These are phyloP conservation scores for Zaprionus inermis DNA, from an alignment of 1,140 invertebrate genomes.

Conservation along the genomic window DNA sequence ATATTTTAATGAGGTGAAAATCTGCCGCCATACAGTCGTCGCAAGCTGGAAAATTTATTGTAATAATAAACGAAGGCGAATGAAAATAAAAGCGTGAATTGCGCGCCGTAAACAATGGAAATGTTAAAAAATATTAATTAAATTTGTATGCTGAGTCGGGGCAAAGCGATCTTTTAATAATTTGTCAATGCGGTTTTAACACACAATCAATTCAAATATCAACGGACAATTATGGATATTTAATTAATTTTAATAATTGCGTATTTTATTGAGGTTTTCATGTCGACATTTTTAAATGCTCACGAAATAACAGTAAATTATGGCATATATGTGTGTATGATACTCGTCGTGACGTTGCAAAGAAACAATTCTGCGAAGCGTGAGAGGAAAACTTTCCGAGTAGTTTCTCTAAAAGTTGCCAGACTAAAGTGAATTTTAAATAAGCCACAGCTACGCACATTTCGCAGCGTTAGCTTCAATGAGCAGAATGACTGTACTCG, in stretches of 20 bases:
- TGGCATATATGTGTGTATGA: background rate
- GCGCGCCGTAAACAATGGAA: background rate
- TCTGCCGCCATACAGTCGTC: slow-evolving; percentile 21
- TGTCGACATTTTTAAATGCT: background rate
- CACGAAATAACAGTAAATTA: background rate
- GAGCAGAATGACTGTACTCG: background rate
- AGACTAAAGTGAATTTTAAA: slow-evolving; percentile 11
- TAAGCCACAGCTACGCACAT: background rate
- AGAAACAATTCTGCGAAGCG: background rate
- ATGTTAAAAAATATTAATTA: slow-evolving; percentile 18
- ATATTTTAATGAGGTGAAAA: slow-evolving; percentile 60
- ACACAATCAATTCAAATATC: slow-evolving; percentile 2
- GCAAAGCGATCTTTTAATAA: background rate
- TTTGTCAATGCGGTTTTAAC: slow-evolving; percentile 11
- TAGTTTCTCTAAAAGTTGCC: background rate
- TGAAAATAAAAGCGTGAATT: background rate
- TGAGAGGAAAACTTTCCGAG: background rate
- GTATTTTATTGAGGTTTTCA: slow-evolving; percentile 9
- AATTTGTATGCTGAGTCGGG: background rate
- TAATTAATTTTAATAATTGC: background rate
- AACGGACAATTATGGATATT: background rate
- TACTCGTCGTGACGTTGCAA: background rate
- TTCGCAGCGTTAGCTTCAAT: background rate
- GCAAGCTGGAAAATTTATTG: slow-evolving; percentile 11
- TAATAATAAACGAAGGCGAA: slow-evolving; percentile 14